Percentiles rank a stretch among this genome's conserved stretches.
Evolutionary conservation across 1,140 invertebrate genomes (phyloP).

Genomic region (Drosophila kikkawai): DNA sequence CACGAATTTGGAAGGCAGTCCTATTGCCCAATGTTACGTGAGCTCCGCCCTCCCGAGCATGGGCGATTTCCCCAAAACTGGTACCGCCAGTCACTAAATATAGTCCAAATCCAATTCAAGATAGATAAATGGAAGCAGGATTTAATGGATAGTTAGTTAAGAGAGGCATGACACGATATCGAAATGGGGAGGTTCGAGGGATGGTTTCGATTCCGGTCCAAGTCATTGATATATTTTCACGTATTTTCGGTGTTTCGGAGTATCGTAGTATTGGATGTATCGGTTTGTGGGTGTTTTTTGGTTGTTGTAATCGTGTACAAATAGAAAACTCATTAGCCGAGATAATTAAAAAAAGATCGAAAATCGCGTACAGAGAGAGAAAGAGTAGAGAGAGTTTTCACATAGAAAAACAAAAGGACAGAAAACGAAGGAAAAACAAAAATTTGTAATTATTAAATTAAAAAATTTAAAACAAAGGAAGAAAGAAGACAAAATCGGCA

Average conservation of each 20-base stretch:
- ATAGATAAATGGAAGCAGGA: neutral
- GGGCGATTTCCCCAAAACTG: constrained; percentile 11
- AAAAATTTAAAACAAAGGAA: constrained; percentile 15
- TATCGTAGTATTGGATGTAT: constrained; percentile 15
- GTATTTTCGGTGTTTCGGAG: constrained; percentile 19
- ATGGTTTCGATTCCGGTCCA: constrained; percentile 25
- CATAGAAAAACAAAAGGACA: constrained; percentile 20
- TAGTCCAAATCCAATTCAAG: neutral
- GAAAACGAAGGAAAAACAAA: constrained; percentile 22
- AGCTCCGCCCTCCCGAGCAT: constrained; percentile 32
- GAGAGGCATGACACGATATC: neutral
- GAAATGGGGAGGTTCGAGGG: constrained; percentile 8
- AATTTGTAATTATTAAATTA: constrained; percentile 26
- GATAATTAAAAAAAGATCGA: constrained; percentile 46
- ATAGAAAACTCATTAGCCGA: constrained; percentile 77
- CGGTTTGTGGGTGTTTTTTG: constrained; percentile 12
- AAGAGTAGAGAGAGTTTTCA: constrained; percentile 14
- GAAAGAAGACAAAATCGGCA: constrained; percentile 29
- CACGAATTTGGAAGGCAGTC: constrained; percentile 66
- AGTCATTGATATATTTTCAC: constrained; percentile 27
- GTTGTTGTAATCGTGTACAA: constrained; percentile 55
- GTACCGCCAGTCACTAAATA: constrained; percentile 1
- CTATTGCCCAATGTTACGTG: constrained; percentile 32
- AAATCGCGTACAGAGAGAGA: constrained; percentile 16
- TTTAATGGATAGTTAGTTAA: constrained; percentile 24